A percentile compares a stretch with the other conserved stretches of the same genome.
These are phyloP conservation scores for Nymphalis polychloros DNA, from an alignment of 2,888 invertebrate species.

Conservation along the genomic window DNA sequence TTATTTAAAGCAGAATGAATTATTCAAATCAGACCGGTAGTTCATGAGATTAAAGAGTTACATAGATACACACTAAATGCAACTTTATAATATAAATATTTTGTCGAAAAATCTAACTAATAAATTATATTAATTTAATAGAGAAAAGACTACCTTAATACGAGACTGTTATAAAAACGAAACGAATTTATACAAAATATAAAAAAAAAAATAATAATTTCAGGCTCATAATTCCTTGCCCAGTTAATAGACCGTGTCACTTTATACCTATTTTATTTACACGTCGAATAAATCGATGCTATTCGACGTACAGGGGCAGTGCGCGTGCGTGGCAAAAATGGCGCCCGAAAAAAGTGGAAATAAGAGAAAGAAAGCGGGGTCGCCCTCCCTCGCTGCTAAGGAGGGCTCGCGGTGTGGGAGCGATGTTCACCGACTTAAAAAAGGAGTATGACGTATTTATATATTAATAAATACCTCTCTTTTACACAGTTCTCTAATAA, in stretches of 20 bases:
- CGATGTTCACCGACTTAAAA: slow-evolving; percentile 27
- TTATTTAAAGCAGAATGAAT: too few relatives aligned
- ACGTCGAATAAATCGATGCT: slow-evolving; percentile 72
- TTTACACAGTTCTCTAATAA: background rate
- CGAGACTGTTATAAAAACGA: background rate
- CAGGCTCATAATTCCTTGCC: slow-evolving; percentile 15
- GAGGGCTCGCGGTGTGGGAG: slow-evolving; percentile 53
- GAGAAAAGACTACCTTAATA: too few relatives aligned
- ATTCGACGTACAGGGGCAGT: slow-evolving; percentile 48
- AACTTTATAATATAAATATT: too few relatives aligned
- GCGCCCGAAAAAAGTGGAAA: slow-evolving; percentile 77
- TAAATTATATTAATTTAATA: too few relatives aligned
- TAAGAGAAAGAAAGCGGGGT: slow-evolving; percentile 74
- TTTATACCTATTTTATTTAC: slow-evolving; percentile 58
- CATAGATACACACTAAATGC: too few relatives aligned
- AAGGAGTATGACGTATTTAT: slow-evolving; percentile 10
- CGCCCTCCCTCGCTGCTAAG: slow-evolving; percentile 50
- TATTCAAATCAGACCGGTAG: too few relatives aligned
- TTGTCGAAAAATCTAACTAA: too few relatives aligned
- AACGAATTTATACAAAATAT: background rate
- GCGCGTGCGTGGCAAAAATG: slow-evolving; percentile 78
- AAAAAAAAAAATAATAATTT: slow-evolving; percentile 4
- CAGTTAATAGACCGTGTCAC: slow-evolving; percentile 28
- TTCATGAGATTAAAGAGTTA: too few relatives aligned
- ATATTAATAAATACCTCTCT: background rate